A percentile compares a stretch with the other conserved stretches of the same genome.
phyloP scores from a whole-genome alignment of 2,888 invertebrate genomes.

The Xanthorhoe spadicearia region DNA sequence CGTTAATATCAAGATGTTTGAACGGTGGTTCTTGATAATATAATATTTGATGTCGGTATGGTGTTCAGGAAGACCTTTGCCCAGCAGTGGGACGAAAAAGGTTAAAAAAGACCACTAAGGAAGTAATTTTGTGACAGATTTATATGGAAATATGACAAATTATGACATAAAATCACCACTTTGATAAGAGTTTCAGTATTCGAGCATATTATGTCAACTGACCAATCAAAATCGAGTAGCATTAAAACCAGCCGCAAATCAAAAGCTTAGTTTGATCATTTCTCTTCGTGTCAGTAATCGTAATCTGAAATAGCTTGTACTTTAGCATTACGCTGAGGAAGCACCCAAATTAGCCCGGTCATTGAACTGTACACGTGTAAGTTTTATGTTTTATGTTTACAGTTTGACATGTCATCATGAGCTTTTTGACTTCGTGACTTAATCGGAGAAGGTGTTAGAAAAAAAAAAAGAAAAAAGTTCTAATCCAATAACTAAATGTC shows the following conservation, averaged over 20 bases:
- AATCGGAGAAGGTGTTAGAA: background rate
- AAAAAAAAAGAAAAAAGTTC: too few relatives aligned
- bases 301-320: constrained; percentile 59
- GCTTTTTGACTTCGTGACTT: background rate
- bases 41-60: constrained; percentile 31
- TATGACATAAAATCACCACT: too few relatives aligned
- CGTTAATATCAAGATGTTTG: constrained; percentile 60
- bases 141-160: too few relatives aligned
- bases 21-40: constrained; percentile 51
- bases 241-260: background rate
- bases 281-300: constrained; percentile 44
- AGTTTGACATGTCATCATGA: constrained; percentile 26
- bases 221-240: too few relatives aligned
- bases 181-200: too few relatives aligned
- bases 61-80: too few relatives aligned
- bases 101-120: too few relatives aligned
- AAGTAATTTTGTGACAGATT: too few relatives aligned
- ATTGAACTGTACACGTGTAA: constrained; percentile 59
- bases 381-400: constrained; percentile 20
- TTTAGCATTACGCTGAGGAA: constrained; percentile 60
- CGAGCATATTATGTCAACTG: too few relatives aligned
- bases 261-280: constrained; percentile 1
- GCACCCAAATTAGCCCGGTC: constrained; percentile 73
- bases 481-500: too few relatives aligned
- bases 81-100: too few relatives aligned